Conservation (phyloP, 2,888 invertebrate genomes). For the Theodoxus fluviatilis region DNA sequence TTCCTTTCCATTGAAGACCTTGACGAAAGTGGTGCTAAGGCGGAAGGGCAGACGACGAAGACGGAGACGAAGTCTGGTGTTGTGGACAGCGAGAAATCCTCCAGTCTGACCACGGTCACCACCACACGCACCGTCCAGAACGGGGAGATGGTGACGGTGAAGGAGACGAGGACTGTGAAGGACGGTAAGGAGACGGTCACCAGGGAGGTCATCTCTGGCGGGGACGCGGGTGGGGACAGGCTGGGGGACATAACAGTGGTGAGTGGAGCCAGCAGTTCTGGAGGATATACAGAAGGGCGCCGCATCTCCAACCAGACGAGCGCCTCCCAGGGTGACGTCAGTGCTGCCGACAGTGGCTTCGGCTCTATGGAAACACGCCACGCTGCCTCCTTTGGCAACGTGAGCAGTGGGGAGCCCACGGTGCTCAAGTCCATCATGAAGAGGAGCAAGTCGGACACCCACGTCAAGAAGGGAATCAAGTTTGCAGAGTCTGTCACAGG, state of each 20-base stretch:
- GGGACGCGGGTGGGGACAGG: conserved; percentile 11
- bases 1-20: conserved; percentile 36
- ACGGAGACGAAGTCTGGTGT: too few relatives aligned
- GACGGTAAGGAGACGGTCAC: conserved; percentile 28
- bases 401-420: conserved; percentile 27
- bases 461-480: conserved; percentile 56
- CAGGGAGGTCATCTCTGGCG: not conserved
- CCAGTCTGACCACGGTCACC: conserved; percentile 24
- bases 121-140: conserved; percentile 10
- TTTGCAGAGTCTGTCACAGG: conserved; percentile 60
- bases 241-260: conserved; percentile 23
- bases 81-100: too few relatives aligned
- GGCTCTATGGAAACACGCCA: conserved; percentile 33
- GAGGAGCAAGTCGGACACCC: conserved; percentile 39
- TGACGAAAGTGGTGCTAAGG: too few relatives aligned
- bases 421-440: conserved; percentile 60
- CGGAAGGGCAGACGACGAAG: too few relatives aligned
- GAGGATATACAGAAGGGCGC: not conserved
- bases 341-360: not conserved
- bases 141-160: conserved; percentile 25
- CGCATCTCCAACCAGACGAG: too few relatives aligned
- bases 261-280: conserved; percentile 14
- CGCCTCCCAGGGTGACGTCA: not conserved
- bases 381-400: too few relatives aligned
- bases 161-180: conserved; percentile 27